phyloP scores from a whole-genome alignment of 2,113 vertebrate genomes.

The Caloenas nicobarica region DNA sequence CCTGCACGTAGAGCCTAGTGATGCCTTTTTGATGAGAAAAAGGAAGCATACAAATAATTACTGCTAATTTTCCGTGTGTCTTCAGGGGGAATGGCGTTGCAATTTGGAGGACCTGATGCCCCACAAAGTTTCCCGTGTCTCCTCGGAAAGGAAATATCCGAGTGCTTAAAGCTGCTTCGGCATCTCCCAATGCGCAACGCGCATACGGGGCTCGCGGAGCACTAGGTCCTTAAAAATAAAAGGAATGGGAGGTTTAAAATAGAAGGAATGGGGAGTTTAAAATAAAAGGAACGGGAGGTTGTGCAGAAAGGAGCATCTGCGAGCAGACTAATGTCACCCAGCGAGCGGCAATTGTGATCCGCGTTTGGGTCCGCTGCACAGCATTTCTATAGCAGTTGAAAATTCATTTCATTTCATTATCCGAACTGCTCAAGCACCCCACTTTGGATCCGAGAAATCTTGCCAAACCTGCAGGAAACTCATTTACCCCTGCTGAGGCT shows the following conservation, averaged over 20 bases:
- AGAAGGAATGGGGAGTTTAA: too few relatives aligned
- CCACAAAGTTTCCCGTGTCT: neutral
- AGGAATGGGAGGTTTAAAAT: too few relatives aligned
- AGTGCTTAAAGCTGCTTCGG: neutral
- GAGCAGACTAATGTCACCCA: neutral
- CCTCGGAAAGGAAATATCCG: too few relatives aligned
- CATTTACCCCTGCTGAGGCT: slow-evolving; percentile 69
- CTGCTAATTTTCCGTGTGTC: neutral
- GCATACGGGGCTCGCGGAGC: neutral
- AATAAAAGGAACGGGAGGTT: too few relatives aligned
- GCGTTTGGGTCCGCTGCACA: slow-evolving; percentile 31
- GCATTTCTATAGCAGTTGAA: slow-evolving; percentile 13
- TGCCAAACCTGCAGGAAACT: slow-evolving; percentile 64
- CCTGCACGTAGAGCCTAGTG: neutral
- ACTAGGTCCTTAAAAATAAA: too few relatives aligned
- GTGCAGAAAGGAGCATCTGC: too few relatives aligned
- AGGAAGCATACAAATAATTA: neutral
- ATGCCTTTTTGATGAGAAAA: slow-evolving; percentile 5
- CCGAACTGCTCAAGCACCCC: slow-evolving; percentile 55
- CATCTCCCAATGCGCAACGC: neutral
- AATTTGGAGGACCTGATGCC: neutral
- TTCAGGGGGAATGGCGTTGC: rapidly evolving
- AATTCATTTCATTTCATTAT: slow-evolving; percentile 73
- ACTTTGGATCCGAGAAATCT: slow-evolving; percentile 50
- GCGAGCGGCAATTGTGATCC: neutral